These are phyloP conservation scores for Idris sp. DNA, from an alignment of 1,140 invertebrate genomes.

Conservation along the genomic window DNA sequence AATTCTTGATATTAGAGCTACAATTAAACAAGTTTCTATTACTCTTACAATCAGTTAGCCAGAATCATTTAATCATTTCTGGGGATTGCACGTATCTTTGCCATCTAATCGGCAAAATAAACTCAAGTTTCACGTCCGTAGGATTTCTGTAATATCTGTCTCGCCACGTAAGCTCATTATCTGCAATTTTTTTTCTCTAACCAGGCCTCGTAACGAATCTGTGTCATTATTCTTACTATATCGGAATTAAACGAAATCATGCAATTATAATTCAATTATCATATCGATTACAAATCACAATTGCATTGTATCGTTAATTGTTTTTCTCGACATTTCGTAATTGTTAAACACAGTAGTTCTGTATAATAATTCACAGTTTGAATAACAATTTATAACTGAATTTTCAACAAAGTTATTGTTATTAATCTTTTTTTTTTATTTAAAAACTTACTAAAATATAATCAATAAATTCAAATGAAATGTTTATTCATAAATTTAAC, in stretches of 20 bases:
- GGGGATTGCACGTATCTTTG: conserved; percentile 9
- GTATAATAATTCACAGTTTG: too few relatives aligned
- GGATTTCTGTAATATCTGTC: conserved; percentile 72
- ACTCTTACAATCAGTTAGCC: conserved; percentile 13
- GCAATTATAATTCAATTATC: conserved; percentile 48
- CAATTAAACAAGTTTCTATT: too few relatives aligned
- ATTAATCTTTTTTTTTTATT: too few relatives aligned
- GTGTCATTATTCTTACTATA: conserved; percentile 40
- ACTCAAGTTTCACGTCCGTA: conserved; percentile 68
- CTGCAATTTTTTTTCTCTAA: conserved; percentile 64
- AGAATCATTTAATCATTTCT: conserved; percentile 26
- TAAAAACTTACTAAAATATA: too few relatives aligned
- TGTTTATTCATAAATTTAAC: too few relatives aligned
- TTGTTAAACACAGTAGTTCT: too few relatives aligned
- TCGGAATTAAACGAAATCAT: conserved; percentile 48
- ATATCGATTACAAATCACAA: conserved; percentile 23
- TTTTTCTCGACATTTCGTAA: too few relatives aligned
- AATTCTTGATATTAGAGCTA: too few relatives aligned
- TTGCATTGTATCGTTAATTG: too few relatives aligned
- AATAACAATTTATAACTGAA: too few relatives aligned
- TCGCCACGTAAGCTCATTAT: conserved; percentile 69
- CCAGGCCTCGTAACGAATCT: conserved; percentile 37
- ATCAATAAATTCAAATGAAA: too few relatives aligned
- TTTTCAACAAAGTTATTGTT: too few relatives aligned
- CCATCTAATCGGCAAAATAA: conserved; percentile 29